Percentiles rank a stretch among this genome's conserved stretches.
Conservation (phyloP, 2,113 vertebrate species). For the Pantherophis guttatus region DNA sequence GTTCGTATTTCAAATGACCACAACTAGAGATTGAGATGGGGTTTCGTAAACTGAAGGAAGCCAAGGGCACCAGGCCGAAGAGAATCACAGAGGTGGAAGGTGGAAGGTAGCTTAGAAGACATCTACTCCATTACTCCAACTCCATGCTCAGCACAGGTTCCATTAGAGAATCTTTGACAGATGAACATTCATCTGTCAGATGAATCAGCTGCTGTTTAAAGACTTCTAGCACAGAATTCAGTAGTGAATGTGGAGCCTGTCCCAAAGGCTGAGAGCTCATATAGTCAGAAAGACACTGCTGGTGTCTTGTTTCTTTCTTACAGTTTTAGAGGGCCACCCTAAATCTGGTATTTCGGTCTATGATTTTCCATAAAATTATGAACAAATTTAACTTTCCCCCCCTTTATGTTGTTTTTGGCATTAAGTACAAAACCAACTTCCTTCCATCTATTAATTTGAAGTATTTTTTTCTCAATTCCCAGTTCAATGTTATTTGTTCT, state of each 20-base stretch:
- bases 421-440: not conserved
- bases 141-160: not conserved
- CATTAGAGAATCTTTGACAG: not conserved
- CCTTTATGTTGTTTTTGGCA: not conserved
- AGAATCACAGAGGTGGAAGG: not conserved
- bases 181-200: not conserved
- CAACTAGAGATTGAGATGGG: not conserved
- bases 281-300: not conserved
- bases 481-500: not conserved
- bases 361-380: not conserved
- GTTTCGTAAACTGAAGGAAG: not conserved
- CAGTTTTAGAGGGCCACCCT: not conserved
- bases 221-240: not conserved
- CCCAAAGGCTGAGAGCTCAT: not conserved
- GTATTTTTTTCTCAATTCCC: not conserved
- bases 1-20: not conserved
- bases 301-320: not conserved
- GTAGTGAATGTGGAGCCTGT: not conserved
- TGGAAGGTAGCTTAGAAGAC: not conserved
- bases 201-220: not conserved
- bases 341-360: not conserved
- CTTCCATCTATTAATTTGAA: not conserved
- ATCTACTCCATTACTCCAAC: not conserved
- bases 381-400: not conserved
- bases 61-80: not conserved